Conservation (phyloP, 2,888 invertebrate genomes). For the Phorcus lineatus region DNA sequence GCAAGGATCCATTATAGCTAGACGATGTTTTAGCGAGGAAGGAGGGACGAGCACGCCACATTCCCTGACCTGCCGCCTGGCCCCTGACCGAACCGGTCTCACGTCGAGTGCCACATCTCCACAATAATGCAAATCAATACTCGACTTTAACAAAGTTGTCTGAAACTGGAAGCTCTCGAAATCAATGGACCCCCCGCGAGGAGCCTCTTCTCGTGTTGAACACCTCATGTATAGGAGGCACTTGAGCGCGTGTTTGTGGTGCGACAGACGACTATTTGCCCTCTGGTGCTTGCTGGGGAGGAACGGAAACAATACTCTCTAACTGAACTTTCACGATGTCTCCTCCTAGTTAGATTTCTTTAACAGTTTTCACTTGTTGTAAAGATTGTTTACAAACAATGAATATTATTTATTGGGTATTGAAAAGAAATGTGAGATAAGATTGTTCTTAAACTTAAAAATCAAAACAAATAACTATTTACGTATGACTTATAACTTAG, state of each 20-base stretch:
- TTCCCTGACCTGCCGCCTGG: background rate
- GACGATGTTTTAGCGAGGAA: background rate
- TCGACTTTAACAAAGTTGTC: constrained; percentile 6
- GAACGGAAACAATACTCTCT: too few relatives aligned
- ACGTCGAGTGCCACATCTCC: background rate
- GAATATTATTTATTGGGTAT: too few relatives aligned
- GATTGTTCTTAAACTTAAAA: too few relatives aligned
- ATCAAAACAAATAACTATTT: too few relatives aligned
- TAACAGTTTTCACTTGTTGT: too few relatives aligned
- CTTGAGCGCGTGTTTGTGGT: background rate
- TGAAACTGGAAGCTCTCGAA: background rate
- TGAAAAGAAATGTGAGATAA: too few relatives aligned
- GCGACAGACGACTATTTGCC: background rate
- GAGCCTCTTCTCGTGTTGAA: too few relatives aligned
- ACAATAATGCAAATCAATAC: constrained; percentile 15
- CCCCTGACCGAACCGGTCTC: background rate
- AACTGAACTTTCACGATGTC: too few relatives aligned
- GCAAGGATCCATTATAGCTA: constrained; percentile 18
- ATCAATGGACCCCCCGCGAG: constrained; percentile 4
- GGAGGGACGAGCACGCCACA: constrained; percentile 10
- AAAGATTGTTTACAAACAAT: too few relatives aligned
- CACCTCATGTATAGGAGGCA: background rate
- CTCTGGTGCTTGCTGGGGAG: too few relatives aligned
- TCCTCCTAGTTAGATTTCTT: too few relatives aligned
- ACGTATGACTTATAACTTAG: too few relatives aligned